Percentiles rank a stretch among this genome's conserved stretches.
phyloP scores from a whole-genome alignment of 2,797 vertebrate species.

The Bucorvus abyssinicus region DNA sequence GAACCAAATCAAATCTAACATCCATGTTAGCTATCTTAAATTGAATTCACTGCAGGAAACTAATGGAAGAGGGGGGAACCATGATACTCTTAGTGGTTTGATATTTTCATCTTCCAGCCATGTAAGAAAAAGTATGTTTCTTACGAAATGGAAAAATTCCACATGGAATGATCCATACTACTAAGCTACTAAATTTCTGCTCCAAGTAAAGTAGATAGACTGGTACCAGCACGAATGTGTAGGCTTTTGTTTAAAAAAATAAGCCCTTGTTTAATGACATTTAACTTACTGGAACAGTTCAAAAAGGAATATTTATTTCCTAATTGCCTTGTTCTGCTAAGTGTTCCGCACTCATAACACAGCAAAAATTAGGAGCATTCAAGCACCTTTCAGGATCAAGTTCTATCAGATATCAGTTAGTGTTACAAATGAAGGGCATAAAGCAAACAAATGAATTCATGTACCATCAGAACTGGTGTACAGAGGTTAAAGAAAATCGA shows the following conservation, averaged over 20 bases:
- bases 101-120: not conserved
- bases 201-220: not conserved
- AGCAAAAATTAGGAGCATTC: not conserved
- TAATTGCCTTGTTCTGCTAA: not conserved
- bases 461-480: not conserved
- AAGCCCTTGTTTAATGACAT: not conserved
- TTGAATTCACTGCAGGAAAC: not conserved
- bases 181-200: not conserved
- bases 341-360: not conserved
- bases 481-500: conserved; percentile 73
- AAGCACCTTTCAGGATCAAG: not conserved
- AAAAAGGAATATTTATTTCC: conserved; percentile 9
- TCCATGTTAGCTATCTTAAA: not conserved
- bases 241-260: not conserved
- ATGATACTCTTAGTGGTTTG: not conserved
- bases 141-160: not conserved
- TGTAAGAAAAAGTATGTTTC: not conserved
- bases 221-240: not conserved
- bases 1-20: not conserved
- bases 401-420: conserved; percentile 7
- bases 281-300: not conserved
- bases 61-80: not conserved
- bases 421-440: conserved; percentile 50
- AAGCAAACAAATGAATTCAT: conserved; percentile 67
- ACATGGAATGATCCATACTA: not conserved